Percentiles rank a stretch among this genome's conserved stretches.
phyloP scores from a whole-genome alignment of 2,113 vertebrate species.

The Varanus komodoensis region DNA sequence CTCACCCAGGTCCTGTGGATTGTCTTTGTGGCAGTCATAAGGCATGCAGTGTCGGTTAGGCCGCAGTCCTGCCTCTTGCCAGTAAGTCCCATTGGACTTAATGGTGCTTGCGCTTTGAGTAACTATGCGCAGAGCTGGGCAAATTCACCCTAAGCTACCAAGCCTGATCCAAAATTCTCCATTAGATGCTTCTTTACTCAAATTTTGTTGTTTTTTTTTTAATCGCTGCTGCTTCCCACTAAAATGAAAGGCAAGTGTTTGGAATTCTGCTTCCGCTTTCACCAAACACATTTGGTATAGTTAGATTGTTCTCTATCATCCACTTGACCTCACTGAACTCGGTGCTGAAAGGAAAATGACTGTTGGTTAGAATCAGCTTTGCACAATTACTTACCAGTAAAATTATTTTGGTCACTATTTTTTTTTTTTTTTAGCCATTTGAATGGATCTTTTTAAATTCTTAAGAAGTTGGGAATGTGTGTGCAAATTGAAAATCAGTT shows the following conservation, averaged over 20 bases:
- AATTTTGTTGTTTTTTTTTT: too few relatives aligned
- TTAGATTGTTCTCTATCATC: not conserved
- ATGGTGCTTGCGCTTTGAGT: not conserved
- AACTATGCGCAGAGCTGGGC: not conserved
- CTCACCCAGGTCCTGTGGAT: not conserved
- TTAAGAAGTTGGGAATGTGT: too few relatives aligned
- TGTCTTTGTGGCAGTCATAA: not conserved
- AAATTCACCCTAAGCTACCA: too few relatives aligned
- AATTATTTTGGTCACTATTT: not conserved
- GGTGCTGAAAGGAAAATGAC: not conserved
- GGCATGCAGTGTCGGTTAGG: not conserved
- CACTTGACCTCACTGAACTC: too few relatives aligned
- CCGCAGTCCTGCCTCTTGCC: not conserved
- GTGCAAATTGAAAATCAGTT: not conserved
- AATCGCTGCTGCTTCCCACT: not conserved
- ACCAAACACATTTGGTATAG: not conserved
- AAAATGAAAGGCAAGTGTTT: not conserved
- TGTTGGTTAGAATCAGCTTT: not conserved
- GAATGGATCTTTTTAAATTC: not conserved
- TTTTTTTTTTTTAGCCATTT: not conserved
- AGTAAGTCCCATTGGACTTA: not conserved
- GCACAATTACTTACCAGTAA: not conserved
- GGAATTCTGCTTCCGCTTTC: not conserved
- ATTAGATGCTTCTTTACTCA: not conserved
- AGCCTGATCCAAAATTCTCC: not conserved